Percentiles rank a stretch among this genome's conserved stretches.
phyloP scores from a whole-genome alignment of 2,888 invertebrate genomes.

The Trachelus iudaicus region DNA sequence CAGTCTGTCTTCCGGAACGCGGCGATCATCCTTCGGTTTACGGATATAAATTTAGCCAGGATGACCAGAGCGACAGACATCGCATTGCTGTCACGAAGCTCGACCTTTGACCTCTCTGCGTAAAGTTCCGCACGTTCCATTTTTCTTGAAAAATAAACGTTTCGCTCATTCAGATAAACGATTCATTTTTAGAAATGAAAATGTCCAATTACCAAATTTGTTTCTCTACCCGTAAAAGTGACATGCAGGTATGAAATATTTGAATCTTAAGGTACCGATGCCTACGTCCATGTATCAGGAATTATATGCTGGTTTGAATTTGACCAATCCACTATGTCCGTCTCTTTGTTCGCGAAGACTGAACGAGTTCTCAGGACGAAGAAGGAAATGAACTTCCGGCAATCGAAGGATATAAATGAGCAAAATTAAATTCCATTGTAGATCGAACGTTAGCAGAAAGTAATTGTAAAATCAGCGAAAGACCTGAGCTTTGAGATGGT shows the following conservation, averaged over 20 bases:
- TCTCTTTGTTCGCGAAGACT: background rate
- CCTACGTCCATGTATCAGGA: background rate
- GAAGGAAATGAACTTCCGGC: background rate
- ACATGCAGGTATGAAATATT: too few species aligned
- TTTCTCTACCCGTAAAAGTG: too few species aligned
- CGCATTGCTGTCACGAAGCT: background rate
- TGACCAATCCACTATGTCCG: background rate
- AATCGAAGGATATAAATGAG: slow-evolving; percentile 2
- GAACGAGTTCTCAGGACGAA: background rate
- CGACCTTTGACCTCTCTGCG: background rate
- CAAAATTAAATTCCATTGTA: slow-evolving; percentile 3
- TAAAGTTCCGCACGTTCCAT: background rate
- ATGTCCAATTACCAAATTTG: background rate
- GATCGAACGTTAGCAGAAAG: slow-evolving; percentile 1
- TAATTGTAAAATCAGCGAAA: slow-evolving; percentile 14
- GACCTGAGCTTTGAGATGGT: slow-evolving; percentile 12
- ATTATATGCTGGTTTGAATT: background rate
- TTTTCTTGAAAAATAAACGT: background rate
- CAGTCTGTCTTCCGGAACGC: background rate
- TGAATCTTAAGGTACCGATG: background rate
- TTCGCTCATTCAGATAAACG: too few species aligned
- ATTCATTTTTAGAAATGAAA: background rate
- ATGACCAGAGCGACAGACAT: background rate
- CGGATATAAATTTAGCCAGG: background rate
- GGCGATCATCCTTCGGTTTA: background rate